A percentile compares a stretch with the other conserved stretches of the same genome.
These are phyloP conservation scores for Ochotona curzoniae DNA, from an alignment of 2,113 vertebrate genomes.

Conservation along the genomic window DNA sequence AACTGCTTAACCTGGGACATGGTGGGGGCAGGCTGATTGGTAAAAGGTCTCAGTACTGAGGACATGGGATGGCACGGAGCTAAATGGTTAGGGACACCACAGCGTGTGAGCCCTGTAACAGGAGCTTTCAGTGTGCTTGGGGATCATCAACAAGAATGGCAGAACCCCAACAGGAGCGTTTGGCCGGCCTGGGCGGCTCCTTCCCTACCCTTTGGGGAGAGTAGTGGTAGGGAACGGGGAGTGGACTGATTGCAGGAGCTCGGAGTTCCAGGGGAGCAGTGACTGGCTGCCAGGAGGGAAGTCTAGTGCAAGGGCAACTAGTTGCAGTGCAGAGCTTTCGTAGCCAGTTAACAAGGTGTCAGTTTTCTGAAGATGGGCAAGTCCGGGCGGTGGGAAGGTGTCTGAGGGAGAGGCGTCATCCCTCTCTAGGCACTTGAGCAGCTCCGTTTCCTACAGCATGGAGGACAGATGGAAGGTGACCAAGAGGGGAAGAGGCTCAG, in stretches of 20 bases:
- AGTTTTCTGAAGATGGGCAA: background rate
- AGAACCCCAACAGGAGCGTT: too few species aligned
- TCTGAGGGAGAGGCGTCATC: background rate
- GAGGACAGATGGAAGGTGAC: background rate
- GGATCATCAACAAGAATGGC: too few species aligned
- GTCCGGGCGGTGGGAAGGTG: accelerated
- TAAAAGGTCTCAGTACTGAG: too few species aligned
- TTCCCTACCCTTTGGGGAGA: too few species aligned
- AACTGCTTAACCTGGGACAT: background rate
- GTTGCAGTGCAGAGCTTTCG: too few species aligned
- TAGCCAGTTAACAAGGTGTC: background rate
- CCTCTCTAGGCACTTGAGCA: background rate
- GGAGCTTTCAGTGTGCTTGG: background rate
- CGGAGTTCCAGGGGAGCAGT: too few species aligned
- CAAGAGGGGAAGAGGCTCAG: background rate
- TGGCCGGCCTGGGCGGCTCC: too few species aligned
- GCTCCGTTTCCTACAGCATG: background rate
- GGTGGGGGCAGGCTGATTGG: background rate
- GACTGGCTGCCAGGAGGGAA: too few species aligned
- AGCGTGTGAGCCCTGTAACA: accelerated
- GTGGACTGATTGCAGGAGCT: background rate
- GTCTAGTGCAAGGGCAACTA: too few species aligned
- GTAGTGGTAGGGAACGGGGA: too few species aligned
- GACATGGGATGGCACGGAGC: background rate
- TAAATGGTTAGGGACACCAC: too few species aligned